phyloP scores from a whole-genome alignment of 2,797 vertebrate genomes.

The Luscinia luscinia region DNA sequence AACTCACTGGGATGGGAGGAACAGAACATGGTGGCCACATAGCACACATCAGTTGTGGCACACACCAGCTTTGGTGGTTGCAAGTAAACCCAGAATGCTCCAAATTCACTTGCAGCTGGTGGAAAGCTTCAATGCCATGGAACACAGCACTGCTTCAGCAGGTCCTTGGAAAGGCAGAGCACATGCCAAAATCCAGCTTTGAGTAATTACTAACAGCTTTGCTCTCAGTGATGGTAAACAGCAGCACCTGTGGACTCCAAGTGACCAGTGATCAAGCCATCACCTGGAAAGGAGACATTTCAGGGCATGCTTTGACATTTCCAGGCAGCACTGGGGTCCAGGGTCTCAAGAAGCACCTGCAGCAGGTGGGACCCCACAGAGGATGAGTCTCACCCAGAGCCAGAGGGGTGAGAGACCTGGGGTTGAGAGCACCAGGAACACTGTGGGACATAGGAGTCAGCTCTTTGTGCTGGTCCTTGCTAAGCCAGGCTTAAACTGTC shows the following conservation, averaged over 20 bases:
- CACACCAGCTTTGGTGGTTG: neutral
- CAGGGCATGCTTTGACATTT: neutral
- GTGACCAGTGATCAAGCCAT: neutral
- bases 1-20: neutral
- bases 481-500: neutral
- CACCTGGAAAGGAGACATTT: neutral
- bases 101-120: neutral
- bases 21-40: accelerated
- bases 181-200: neutral
- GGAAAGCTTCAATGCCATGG: accelerated
- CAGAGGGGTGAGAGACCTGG: neutral
- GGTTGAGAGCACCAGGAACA: neutral
- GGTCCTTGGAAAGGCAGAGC: neutral
- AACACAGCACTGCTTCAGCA: accelerated
- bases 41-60: neutral
- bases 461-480: neutral
- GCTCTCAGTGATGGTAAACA: neutral
- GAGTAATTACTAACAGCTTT: neutral
- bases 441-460: neutral
- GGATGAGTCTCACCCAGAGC: neutral
- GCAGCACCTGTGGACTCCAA: neutral
- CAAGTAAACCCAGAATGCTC: neutral
- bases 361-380: neutral
- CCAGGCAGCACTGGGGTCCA: neutral
- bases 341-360: neutral